Conservation (phyloP, 1,140 invertebrate genomes). For the Apis florea region DNA sequence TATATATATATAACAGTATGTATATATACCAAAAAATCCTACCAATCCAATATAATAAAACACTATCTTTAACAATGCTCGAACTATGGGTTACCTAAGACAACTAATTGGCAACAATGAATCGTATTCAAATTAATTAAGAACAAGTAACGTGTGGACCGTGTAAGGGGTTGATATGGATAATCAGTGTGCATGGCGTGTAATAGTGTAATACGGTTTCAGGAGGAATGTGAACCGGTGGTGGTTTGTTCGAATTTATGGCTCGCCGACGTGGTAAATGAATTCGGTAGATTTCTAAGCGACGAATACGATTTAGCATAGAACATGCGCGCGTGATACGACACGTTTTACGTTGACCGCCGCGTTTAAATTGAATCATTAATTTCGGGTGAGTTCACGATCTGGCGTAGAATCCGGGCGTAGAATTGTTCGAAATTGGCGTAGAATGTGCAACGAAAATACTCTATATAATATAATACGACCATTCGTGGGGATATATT, state of each 20-base stretch:
- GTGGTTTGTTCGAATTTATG: constrained; percentile 1
- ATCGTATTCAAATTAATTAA: constrained; percentile 69
- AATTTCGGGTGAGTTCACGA: constrained; percentile 8
- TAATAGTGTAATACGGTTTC: neutral
- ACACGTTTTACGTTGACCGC: neutral
- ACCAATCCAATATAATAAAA: constrained; percentile 63
- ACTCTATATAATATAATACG: neutral
- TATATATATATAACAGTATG: constrained; percentile 50
- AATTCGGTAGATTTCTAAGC: constrained; percentile 17
- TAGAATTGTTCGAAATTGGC: neutral
- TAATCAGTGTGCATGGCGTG: neutral
- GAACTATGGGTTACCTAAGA: constrained; percentile 70
- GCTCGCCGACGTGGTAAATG: neutral
- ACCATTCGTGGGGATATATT: neutral
- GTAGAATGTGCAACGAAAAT: neutral
- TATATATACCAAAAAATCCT: constrained; percentile 65
- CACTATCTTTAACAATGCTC: constrained; percentile 69
- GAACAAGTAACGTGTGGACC: constrained; percentile 51
- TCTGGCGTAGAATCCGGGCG: neutral
- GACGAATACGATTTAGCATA: neutral
- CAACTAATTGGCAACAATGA: constrained; percentile 70
- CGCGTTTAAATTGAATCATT: constrained; percentile 2
- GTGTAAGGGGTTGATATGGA: constrained; percentile 26
- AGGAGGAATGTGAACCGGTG: no score
- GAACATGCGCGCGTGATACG: neutral